Percentiles rank a stretch among this genome's conserved stretches.
These are phyloP conservation scores for Epinotia nisella DNA, from an alignment of 2,888 invertebrate species.

Conservation along the genomic window DNA sequence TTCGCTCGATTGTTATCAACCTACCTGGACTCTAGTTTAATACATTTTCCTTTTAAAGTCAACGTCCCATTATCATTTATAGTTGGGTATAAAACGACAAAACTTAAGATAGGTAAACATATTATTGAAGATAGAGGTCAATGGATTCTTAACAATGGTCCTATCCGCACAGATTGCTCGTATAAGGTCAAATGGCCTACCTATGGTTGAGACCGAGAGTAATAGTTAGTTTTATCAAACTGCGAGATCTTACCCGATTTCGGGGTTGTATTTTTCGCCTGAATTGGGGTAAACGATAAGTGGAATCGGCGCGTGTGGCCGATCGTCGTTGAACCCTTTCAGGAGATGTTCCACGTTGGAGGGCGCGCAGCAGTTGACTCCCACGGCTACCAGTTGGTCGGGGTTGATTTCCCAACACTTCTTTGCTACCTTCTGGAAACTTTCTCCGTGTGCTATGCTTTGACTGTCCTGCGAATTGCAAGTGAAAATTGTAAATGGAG, in stretches of 20 bases:
- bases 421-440: conserved; percentile 89
- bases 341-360: conserved; percentile 73
- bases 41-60: conserved; percentile 19
- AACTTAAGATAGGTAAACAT: conserved; percentile 30
- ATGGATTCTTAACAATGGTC: conserved; percentile 41
- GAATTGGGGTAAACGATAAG: conserved; percentile 97
- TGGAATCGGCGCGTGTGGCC: conserved; percentile 85
- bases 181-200: conserved; percentile 37
- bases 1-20: conserved; percentile 33
- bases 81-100: neutral
- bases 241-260: conserved; percentile 84
- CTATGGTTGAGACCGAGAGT: conserved; percentile 34
- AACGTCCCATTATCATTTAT: neutral
- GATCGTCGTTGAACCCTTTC: conserved; percentile 79
- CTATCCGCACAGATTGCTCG: conserved; percentile 29
- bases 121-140: conserved; percentile 36
- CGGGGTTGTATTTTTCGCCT: conserved; percentile 91
- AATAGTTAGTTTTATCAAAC: conserved; percentile 49
- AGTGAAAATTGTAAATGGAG: conserved; percentile 5
- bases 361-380: conserved; percentile 92
- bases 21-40: conserved; percentile 14
- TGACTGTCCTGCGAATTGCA: conserved; percentile 71
- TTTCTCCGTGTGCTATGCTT: conserved; percentile 91
- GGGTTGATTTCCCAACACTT: conserved; percentile 89
- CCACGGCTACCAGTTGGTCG: conserved; percentile 91